Percentiles rank a stretch among this genome's conserved stretches.
These are phyloP conservation scores for Amphimallon solstitiale DNA, from an alignment of 2,888 invertebrate genomes.

Conservation along the genomic window DNA sequence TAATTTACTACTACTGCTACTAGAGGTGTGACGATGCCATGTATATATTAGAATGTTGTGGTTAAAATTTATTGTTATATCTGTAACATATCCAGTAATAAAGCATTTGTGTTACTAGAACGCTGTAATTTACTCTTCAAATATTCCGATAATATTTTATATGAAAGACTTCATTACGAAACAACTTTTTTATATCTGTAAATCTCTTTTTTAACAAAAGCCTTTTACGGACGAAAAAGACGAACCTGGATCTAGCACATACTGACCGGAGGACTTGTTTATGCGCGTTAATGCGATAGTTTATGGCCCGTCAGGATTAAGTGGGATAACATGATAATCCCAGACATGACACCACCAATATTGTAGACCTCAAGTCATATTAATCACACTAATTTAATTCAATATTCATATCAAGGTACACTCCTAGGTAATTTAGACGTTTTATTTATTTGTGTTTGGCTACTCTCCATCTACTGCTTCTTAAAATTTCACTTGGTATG, in stretches of 20 bases:
- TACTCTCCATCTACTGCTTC: neutral
- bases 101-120: no score
- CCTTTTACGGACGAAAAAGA: conserved; percentile 16
- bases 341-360: conserved; percentile 46
- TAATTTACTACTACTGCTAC: no score
- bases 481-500: conserved; percentile 7
- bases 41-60: no score
- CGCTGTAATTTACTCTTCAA: no score
- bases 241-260: conserved; percentile 40
- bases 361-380: conserved; percentile 46
- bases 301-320: conserved; percentile 52
- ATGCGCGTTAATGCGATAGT: conserved; percentile 50
- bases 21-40: no score
- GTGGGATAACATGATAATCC: conserved; percentile 52
- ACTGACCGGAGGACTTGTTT: conserved; percentile 50
- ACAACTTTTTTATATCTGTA: neutral
- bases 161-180: no score
- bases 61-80: no score
- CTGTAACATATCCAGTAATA: no score
- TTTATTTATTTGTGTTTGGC: conserved; percentile 22
- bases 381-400: conserved; percentile 48
- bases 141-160: no score
- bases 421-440: conserved; percentile 30
- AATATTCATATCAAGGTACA: conserved; percentile 36
- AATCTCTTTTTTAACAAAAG: conserved; percentile 6